These are phyloP conservation scores for Elgonia sp. DNA, from an alignment of 2,888 invertebrate genomes.

Conservation along the genomic window DNA sequence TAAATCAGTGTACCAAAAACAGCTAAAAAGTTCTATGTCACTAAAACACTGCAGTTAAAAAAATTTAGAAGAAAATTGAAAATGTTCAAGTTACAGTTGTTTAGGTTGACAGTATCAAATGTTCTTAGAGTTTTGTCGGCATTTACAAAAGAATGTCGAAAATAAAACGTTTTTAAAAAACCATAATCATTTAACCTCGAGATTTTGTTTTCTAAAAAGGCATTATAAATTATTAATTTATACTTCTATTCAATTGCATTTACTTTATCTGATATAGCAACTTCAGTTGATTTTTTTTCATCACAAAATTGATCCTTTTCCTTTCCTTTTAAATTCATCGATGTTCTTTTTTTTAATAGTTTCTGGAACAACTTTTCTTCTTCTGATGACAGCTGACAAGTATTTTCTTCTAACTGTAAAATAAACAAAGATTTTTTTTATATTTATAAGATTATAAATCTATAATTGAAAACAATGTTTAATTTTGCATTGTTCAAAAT, in stretches of 20 bases:
- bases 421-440: constrained; percentile 10
- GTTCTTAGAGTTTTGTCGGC: no score
- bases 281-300: constrained; percentile 4
- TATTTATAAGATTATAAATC: constrained; percentile 5
- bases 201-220: no score
- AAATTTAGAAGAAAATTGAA: no score
- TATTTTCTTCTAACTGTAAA: constrained; percentile 17
- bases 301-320: background rate
- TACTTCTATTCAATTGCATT: constrained; percentile 9
- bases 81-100: no score
- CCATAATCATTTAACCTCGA: no score
- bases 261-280: constrained; percentile 16
- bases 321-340: constrained; percentile 8
- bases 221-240: background rate
- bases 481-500: background rate
- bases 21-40: no score
- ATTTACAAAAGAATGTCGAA: no score
- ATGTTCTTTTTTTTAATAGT: background rate
- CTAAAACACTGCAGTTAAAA: no score
- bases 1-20: no score
- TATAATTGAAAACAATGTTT: constrained; percentile 9
- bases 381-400: background rate
- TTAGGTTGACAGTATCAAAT: no score
- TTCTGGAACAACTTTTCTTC: constrained; percentile 9
- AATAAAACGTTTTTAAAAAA: no score